Evolutionary conservation across 2,888 invertebrate species (phyloP).

Genomic region (Tuta absoluta): DNA sequence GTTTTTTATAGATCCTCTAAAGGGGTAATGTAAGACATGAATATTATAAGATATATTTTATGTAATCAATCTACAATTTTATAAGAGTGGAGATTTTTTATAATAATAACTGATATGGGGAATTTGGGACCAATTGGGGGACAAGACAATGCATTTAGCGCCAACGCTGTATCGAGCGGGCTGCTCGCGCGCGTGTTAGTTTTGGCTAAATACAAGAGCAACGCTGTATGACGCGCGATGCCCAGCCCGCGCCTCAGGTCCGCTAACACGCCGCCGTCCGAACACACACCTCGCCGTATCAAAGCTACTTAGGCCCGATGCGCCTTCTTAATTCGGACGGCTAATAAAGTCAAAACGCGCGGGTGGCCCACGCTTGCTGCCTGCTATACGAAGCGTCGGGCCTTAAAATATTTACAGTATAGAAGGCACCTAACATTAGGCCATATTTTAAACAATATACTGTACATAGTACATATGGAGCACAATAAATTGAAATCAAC

Average conservation of each 20-base stretch:
- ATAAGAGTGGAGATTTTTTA: constrained; percentile 4
- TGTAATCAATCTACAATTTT: not conserved
- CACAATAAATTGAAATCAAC: constrained; percentile 63
- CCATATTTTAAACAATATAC: constrained; percentile 7
- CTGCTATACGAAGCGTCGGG: no score
- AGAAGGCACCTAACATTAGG: constrained; percentile 44
- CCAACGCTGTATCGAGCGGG: no score
- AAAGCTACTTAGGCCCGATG: no score
- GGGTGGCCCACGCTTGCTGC: no score
- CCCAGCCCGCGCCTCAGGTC: no score
- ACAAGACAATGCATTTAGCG: constrained; percentile 19
- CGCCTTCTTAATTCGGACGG: no score
- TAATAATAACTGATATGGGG: not conserved
- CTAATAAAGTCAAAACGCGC: no score
- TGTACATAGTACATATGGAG: constrained; percentile 37
- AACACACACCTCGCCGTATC: no score
- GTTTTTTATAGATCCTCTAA: constrained; percentile 41
- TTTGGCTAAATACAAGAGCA: no score
- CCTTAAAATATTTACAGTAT: not conserved
- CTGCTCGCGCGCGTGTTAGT: no score
- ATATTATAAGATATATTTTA: constrained; percentile 37
- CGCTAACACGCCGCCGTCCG: no score
- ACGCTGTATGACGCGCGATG: no score
- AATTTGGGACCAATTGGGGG: not conserved
- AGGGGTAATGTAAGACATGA: constrained; percentile 44